Base-by-base conservation (phyloP, 2,888 invertebrate species). In the Chaitophorus viminalis region DNA sequence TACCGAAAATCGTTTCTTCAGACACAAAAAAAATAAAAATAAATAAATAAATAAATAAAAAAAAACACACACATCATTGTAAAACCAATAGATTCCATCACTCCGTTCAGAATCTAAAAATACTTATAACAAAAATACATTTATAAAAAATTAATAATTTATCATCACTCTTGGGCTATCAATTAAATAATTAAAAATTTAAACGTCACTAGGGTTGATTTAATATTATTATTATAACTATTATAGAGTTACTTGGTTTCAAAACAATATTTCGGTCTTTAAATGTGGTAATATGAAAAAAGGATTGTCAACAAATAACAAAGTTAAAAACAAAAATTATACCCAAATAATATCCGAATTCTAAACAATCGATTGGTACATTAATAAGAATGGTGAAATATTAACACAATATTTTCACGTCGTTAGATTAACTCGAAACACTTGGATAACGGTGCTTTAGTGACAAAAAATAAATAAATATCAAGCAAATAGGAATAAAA, bases 391-490 rank as follows among this genome's bases (percentile, higher is more conserved):
- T 5, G 31, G 25, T n/a, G 36, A 68, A 79, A 79, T 65, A 5
- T 33, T 70, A 25, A 25, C 1, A 21, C 25, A 3, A 70, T n/a
- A 82, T 52, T 21, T 82, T 70, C 52, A 52, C 25, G 52, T 72
- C 70, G 33, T 76, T 70, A 39, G 29, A 79, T 36, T 39, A 39
- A 65, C n/a, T n/a, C 3, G 18, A 9, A 25, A 17, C 21, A 65
- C 25, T 60, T 21, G n/a, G 18, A 81, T 79, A 1, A 14, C 25
- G 70, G 21, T 68, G 70, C 18, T 70, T 31, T 52, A 46, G 8
- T 72, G 17, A 33, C 25, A 46, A 54, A 52, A 25, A 17, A 82
- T 8, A 82, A 82, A 82, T n/a, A 33, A 82, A 54, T 52, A 31
- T 4, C 52, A 54, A 17, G 70, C 25, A 54, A 52, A 82, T 46